Base-by-base conservation (phyloP, 23 tunicate species). In the Oikopleura albicans region DNA sequence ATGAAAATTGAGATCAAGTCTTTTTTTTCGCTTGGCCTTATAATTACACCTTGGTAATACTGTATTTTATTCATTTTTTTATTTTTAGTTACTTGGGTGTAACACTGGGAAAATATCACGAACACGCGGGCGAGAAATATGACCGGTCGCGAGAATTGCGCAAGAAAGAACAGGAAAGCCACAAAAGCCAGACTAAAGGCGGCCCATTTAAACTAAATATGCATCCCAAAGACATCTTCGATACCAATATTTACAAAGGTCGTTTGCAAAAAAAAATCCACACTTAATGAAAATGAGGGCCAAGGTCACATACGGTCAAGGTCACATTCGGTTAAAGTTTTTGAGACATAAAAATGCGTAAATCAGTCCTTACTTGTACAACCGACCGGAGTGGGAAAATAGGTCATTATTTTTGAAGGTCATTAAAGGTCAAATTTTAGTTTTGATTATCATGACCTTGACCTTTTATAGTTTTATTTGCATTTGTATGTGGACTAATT, bases 191-290 rank as follows among this genome's bases (percentile, higher is more conserved):
- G 39, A 76, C 89, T 83, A 95, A 95, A 76, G 99, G 92, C 39
- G 97, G 92, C 66, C 87, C 96, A 66, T 95, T 95, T 75, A 87
- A 85, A 84, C 85, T 90, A 57, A 90, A 89, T 86, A 83, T 88
- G 40, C 99, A 95, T 84, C 96, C 96, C 27, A 66, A 57, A 34
- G 59, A 88, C n/a, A 87, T 87, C 75, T 95, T 95, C 66, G 92
- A 95, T 71, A 39, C 84, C 38, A 95, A 95, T 85, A 91, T 95
- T 4, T 95, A 83, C 84, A 84, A 86, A 75, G 59, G 91, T 38
- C n/a, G n/a, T n/a, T n/a, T n/a, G n/a, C n/a, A n/a, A n/a, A n/a
- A n/a, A n/a, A n/a, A n/a, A n/a, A n/a, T n/a, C n/a, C n/a, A n/a
- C n/a, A n/a, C n/a, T n/a, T n/a, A n/a, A n/a, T n/a, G n/a, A n/a